Percentiles rank a stretch among this genome's conserved stretches.
phyloP scores from a whole-genome alignment of 1,140 invertebrate species.

The Cotesia typhae region DNA sequence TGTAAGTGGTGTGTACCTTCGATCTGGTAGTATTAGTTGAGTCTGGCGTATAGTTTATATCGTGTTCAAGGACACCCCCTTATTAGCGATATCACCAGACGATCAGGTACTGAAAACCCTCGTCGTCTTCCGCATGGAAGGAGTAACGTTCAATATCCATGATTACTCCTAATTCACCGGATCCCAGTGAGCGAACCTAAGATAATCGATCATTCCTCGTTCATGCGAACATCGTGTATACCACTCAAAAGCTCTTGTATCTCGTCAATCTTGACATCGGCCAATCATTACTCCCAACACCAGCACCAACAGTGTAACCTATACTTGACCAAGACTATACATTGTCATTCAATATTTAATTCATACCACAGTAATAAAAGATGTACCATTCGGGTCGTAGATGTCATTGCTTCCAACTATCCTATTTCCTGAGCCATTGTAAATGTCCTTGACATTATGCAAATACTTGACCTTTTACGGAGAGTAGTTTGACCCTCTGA shows the following conservation, averaged over 20 bases:
- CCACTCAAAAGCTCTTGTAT: conserved; percentile 29
- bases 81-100: conserved; percentile 16
- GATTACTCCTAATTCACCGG: conserved; percentile 59
- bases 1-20: too few relatives aligned
- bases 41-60: background rate
- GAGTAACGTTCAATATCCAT: conserved; percentile 56
- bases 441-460: conserved; percentile 8
- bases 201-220: conserved; percentile 35
- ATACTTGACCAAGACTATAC: too few relatives aligned
- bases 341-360: too few relatives aligned
- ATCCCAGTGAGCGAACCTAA: conserved; percentile 35
- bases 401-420: conserved; percentile 16
- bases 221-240: conserved; percentile 26
- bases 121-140: background rate
- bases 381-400: too few relatives aligned
- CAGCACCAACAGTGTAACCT: too few relatives aligned
- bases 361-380: too few relatives aligned
- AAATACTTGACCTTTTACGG: conserved; percentile 24
- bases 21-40: too few relatives aligned
- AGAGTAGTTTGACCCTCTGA: conserved; percentile 9
- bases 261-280: conserved; percentile 39
- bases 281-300: conserved; percentile 22
- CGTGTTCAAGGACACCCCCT: conserved; percentile 6
- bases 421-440: conserved; percentile 22
- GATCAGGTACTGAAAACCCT: background rate